Percentiles rank a stretch among this genome's conserved stretches.
Conservation (phyloP, 2,797 vertebrate genomes). For the Florisuga fusca region DNA sequence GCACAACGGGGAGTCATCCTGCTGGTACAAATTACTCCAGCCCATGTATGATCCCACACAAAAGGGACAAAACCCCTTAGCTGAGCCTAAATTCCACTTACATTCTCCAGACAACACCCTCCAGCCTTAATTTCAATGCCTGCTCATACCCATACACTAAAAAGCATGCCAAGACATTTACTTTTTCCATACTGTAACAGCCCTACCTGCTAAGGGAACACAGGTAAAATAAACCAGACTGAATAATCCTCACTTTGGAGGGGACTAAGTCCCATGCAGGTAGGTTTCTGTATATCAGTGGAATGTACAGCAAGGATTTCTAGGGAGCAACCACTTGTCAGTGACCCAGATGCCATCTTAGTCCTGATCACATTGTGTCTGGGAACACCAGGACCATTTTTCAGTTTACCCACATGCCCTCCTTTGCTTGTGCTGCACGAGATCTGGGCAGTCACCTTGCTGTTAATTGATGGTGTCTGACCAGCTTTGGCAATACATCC, state of each 20-base stretch:
- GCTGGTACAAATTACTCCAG: background rate
- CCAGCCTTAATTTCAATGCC: background rate
- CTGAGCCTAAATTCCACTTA: background rate
- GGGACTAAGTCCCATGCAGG: fast-evolving
- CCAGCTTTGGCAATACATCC: background rate
- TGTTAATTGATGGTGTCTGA: fast-evolving
- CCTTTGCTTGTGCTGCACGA: background rate
- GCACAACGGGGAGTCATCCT: background rate
- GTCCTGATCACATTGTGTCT: no score
- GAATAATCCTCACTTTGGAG: background rate
- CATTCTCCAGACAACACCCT: background rate
- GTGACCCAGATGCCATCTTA: background rate
- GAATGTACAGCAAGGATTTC: background rate
- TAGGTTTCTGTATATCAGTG: background rate
- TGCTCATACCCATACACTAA: background rate
- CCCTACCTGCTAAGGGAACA: background rate
- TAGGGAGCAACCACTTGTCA: background rate
- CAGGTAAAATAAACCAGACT: fast-evolving
- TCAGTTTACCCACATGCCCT: background rate
- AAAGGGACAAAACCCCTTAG: background rate
- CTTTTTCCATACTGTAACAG: background rate
- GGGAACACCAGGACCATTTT: background rate
- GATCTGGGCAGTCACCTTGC: background rate
- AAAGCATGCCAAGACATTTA: background rate
- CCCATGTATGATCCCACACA: background rate